Evolutionary conservation across 92 coral and sea anemone genomes (phyloP).

Genomic region (Phenganax marumi): DNA sequence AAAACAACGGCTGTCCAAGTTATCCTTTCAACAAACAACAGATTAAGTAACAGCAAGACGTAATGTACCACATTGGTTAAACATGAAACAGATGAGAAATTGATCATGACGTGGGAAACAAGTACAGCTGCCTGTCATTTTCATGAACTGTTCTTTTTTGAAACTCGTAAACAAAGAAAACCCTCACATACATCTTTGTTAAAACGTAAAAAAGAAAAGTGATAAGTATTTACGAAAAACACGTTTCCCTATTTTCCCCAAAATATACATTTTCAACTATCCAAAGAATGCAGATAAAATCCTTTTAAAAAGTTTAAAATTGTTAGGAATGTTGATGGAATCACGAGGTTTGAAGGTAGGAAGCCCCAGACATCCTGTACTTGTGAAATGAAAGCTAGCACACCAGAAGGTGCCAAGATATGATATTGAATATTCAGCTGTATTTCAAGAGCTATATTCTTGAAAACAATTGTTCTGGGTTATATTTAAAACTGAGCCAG

Average conservation of each 20-base stretch:
- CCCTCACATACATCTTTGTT: too few species aligned
- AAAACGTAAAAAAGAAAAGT: not conserved
- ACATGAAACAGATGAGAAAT: too few species aligned
- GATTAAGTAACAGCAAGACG: too few species aligned
- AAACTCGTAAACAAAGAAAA: too few species aligned
- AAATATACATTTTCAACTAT: constrained; percentile 1
- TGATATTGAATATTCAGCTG: not conserved
- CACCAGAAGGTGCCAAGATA: not conserved
- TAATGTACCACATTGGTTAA: too few species aligned
- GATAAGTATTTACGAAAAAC: not conserved
- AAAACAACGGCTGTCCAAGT: too few species aligned
- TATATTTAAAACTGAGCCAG: not conserved
- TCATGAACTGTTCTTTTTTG: too few species aligned
- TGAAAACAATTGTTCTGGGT: not conserved
- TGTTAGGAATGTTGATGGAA: not conserved
- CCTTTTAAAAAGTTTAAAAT: not conserved
- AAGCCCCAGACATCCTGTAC: not conserved
- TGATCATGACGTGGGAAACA: too few species aligned
- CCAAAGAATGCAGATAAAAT: constrained; percentile 4
- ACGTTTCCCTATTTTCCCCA: not conserved
- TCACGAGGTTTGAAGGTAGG: constrained; percentile 2
- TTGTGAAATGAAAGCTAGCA: not conserved
- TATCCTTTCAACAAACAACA: too few species aligned
- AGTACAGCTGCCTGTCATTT: too few species aligned
- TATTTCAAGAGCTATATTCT: not conserved